phyloP scores from a whole-genome alignment of 1,140 invertebrate species.

The Conus ventricosus region DNA sequence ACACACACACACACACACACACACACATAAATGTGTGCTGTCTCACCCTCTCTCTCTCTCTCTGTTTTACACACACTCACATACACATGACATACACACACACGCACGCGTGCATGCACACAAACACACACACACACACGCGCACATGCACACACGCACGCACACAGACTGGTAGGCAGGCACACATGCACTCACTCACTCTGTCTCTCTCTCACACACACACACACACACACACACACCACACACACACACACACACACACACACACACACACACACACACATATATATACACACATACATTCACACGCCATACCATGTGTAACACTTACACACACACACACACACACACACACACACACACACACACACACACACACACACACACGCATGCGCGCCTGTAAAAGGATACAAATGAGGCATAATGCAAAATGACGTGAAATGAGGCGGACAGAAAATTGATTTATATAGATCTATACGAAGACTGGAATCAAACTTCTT shows the following conservation, averaged over 20 bases:
- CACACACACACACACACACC: constrained; percentile 20
- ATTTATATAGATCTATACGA: no score
- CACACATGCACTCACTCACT: constrained; percentile 7
- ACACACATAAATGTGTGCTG: not conserved
- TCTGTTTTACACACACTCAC: no score
- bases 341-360: no score
- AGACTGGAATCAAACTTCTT: no score
- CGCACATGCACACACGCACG: not conserved
- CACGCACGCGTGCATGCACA: no score
- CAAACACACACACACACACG: no score
- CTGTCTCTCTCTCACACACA: not conserved
- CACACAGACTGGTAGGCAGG: not conserved
- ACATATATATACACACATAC: not conserved
- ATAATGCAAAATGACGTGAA: no score
- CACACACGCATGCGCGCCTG: not conserved
- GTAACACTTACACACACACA: no score
- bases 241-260: not conserved
- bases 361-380: not conserved
- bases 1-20: constrained; percentile 15
- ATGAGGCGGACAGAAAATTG: no score
- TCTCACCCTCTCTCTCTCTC: no score
- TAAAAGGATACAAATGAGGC: no score
- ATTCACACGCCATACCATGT: not conserved
- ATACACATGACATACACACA: no score
- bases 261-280: not conserved